phyloP scores from a whole-genome alignment of 1,140 invertebrate genomes.

The Drosophila prosaltans region DNA sequence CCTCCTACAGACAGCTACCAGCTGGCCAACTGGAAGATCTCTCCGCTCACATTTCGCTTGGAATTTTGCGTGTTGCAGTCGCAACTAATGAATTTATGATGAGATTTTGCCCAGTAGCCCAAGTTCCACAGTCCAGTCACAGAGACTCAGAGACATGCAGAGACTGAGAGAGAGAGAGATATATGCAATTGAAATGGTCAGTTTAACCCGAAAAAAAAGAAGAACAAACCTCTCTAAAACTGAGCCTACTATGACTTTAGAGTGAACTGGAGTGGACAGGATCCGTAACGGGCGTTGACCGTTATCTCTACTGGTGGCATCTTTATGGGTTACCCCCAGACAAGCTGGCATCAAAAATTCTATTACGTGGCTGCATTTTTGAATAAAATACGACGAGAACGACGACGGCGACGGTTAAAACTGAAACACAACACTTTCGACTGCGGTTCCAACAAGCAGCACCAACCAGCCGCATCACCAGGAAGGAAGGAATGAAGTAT shows the following conservation, averaged over 20 bases:
- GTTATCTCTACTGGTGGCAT: constrained; percentile 73
- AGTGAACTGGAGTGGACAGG: constrained; percentile 29
- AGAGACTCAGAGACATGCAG: constrained; percentile 18
- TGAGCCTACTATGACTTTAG: constrained; percentile 7
- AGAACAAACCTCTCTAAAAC: constrained; percentile 25
- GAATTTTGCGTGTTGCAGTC: constrained; percentile 69
- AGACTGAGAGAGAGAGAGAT: neutral
- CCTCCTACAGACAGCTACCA: constrained; percentile 70
- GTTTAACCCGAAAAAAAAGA: constrained; percentile 36
- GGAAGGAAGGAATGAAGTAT: constrained; percentile 38
- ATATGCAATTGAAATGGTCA: constrained; percentile 59
- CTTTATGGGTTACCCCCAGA: constrained; percentile 70
- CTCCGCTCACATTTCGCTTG: constrained; percentile 11
- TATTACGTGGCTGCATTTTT: constrained; percentile 79
- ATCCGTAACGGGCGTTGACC: constrained; percentile 64
- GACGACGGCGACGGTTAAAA: constrained; percentile 52
- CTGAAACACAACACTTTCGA: constrained; percentile 78
- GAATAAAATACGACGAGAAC: constrained; percentile 73
- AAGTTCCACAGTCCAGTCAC: constrained; percentile 10
- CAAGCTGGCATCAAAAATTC: constrained; percentile 81
- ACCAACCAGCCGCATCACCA: constrained; percentile 24
- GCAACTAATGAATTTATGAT: constrained; percentile 81
- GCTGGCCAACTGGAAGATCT: constrained; percentile 42
- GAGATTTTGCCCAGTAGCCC: constrained; percentile 77
- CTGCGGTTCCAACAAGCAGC: constrained; percentile 55